phyloP scores from a whole-genome alignment of 2,113 vertebrate genomes.

The Tachysurus fulvidraco region DNA sequence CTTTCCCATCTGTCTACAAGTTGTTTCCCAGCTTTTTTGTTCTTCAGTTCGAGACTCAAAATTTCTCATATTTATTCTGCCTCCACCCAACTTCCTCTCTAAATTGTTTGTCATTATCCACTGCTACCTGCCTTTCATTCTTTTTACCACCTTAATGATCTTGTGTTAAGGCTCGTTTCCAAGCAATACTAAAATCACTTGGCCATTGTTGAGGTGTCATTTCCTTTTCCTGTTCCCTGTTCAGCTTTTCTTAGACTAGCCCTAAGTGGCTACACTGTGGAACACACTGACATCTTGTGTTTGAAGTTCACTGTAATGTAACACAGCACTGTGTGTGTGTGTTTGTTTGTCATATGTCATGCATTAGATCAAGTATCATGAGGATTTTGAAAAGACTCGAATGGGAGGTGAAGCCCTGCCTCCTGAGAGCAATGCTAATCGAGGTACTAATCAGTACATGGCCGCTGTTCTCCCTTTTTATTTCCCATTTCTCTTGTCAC shows the following conservation, averaged over 20 bases:
- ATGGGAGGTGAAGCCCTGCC: slow-evolving; percentile 76
- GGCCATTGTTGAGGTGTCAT: slow-evolving; percentile 38
- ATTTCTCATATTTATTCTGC: not conserved
- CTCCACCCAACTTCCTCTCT: not conserved
- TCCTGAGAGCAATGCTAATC: slow-evolving; percentile 73
- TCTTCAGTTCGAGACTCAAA: not conserved
- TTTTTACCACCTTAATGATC: not conserved
- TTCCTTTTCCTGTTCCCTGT: slow-evolving; percentile 40
- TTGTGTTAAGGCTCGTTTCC: slow-evolving; percentile 46
- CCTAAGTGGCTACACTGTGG: not conserved
- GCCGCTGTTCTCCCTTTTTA: not conserved
- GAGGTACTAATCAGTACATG: slow-evolving; percentile 50
- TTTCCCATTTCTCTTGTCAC: not conserved
- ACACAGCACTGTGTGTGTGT: not conserved
- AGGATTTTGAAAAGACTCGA: slow-evolving; percentile 91
- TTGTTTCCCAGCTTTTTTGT: not conserved
- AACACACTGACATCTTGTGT: slow-evolving; percentile 45
- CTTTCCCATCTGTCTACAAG: not conserved
- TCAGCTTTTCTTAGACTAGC: slow-evolving; percentile 32
- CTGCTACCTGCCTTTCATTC: not conserved
- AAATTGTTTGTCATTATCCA: not conserved
- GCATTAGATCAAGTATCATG: slow-evolving; percentile 91
- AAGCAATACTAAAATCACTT: slow-evolving; percentile 47
- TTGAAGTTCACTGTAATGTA: slow-evolving; percentile 5
- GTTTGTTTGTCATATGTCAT: slow-evolving; percentile 27